Percentiles rank a stretch among this genome's conserved stretches.
Conservation (phyloP, 1,140 invertebrate species). For the Oscheius sp. region DNA sequence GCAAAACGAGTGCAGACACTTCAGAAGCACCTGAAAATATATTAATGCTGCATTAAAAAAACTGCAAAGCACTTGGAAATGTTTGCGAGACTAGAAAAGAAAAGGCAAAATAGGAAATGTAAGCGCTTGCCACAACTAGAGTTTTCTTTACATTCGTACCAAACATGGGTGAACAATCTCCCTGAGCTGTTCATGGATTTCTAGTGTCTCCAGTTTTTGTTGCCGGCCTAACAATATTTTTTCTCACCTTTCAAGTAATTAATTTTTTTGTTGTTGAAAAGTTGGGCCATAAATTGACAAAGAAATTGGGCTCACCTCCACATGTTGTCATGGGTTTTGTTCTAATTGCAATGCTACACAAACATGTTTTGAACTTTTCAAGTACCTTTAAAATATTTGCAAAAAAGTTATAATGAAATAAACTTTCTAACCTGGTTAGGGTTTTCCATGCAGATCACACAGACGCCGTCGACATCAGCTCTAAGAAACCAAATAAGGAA, state of each 20-base stretch:
- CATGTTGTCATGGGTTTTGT: background rate
- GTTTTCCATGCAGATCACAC: background rate
- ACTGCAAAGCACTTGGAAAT: background rate
- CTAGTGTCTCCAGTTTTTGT: no score
- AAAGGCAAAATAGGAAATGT: background rate
- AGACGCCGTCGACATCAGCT: background rate
- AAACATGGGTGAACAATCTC: no score
- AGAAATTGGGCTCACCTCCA: background rate
- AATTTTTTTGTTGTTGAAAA: background rate
- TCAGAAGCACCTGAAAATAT: conserved; percentile 1
- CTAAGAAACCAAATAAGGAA: background rate
- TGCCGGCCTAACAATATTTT: no score
- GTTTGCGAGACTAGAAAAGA: background rate
- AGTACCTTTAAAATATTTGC: background rate
- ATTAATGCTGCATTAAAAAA: background rate
- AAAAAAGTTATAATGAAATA: background rate
- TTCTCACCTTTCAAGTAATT: background rate
- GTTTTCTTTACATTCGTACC: background rate
- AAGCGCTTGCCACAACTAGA: background rate
- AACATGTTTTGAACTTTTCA: background rate
- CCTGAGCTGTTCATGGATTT: no score
- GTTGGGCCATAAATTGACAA: background rate
- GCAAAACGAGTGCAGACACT: background rate
- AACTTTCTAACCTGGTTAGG: background rate
- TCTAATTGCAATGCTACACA: background rate